Evolutionary conservation across 1,140 invertebrate genomes (phyloP), one percentile per base, ranked within the genome.

Genomic region (Chelonus insularis): DNA sequence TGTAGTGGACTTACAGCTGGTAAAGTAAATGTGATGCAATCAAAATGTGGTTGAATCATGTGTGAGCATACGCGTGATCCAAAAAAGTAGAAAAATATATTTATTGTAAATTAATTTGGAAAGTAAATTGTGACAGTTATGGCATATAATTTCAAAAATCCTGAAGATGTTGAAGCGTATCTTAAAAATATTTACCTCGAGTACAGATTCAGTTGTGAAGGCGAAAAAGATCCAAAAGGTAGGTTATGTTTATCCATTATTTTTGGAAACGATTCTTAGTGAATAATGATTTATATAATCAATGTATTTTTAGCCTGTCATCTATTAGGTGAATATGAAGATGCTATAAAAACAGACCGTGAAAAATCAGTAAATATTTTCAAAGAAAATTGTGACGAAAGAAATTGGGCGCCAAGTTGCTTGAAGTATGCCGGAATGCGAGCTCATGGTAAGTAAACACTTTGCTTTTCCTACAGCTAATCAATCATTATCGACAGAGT

Each of bases 251-350:
- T 4, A 37, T 16, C 18, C 2, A 6, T 41, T 20, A 43, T n/a
- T 23, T 12, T 1, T n/a, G n/a, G n/a, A n/a, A n/a, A n/a, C n/a
- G n/a, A n/a, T n/a, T n/a, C n/a, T n/a, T n/a, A n/a, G n/a, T n/a
- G n/a, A n/a, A n/a, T n/a, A n/a, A n/a, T n/a, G n/a, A n/a, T n/a
- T n/a, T n/a, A n/a, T n/a, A n/a, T n/a, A n/a, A n/a, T n/a, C n/a
- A n/a, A n/a, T n/a, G n/a, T n/a, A n/a, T 66, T 79, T 84, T n/a
- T 62, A 94, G 93, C 90, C n/a, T 97, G 95, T 76, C 94, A 96
- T 79, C 78, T 96, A 39, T 80, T 97, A 1, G 95, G 89, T 0
- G 93, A 96, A 79, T 97, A 91, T 77, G 81, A 93, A 23, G 93
- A 96, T 76, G 83, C 87, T 0, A 87, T 96, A 1, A 89, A 90